These are phyloP conservation scores for Drosophila repleta DNA, from an alignment of 1,140 invertebrate genomes.

Conservation along the genomic window DNA sequence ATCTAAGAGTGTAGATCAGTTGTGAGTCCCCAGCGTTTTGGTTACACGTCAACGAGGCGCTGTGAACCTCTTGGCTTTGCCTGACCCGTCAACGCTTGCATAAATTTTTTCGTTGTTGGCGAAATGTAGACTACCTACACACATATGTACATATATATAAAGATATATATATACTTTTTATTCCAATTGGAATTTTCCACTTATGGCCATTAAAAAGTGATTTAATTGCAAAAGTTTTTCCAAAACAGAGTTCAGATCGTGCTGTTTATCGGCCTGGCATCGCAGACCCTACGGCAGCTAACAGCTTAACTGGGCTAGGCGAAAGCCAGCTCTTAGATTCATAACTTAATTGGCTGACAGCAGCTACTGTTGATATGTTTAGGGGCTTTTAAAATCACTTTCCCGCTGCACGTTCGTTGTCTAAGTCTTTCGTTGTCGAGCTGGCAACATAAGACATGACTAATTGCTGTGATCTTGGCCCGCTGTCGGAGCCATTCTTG, in stretches of 20 bases:
- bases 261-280: neutral
- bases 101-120: constrained; percentile 9
- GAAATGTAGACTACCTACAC: constrained; percentile 11
- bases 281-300: neutral
- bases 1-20: neutral
- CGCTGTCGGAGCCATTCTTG: constrained; percentile 40
- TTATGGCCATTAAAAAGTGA: constrained; percentile 8
- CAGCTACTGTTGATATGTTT: constrained; percentile 3
- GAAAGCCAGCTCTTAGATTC: neutral
- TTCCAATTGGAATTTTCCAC: constrained; percentile 1
- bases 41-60: constrained; percentile 11
- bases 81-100: constrained; percentile 34
- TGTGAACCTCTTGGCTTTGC: constrained; percentile 15
- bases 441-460: neutral
- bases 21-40: neutral
- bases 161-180: neutral
- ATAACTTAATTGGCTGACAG: constrained; percentile 2
- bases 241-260: neutral
- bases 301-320: constrained; percentile 7
- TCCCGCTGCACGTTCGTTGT: constrained; percentile 57
- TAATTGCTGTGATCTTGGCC: constrained; percentile 66
- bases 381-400: constrained; percentile 33
- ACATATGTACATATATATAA: neutral
- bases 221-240: constrained; percentile 17
- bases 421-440: constrained; percentile 57